Evolutionary conservation across 2,797 vertebrate genomes (phyloP).

Genomic region (Poecilia velifera): DNA sequence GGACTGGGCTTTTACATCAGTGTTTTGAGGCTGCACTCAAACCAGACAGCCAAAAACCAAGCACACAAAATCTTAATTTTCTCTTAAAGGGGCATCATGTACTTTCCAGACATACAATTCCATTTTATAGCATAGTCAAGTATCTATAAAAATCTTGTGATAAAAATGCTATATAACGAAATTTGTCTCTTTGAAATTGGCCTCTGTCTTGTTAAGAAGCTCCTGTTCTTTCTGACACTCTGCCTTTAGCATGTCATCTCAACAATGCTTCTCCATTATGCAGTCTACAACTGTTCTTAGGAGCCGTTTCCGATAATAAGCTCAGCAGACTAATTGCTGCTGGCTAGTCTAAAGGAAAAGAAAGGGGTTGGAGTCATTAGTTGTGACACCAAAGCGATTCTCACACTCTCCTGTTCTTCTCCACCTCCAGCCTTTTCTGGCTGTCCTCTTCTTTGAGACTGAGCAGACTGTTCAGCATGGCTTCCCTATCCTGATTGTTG

Average conservation of each 20-base stretch:
- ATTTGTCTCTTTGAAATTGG: background rate
- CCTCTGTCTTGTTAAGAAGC: background rate
- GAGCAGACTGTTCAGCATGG: background rate
- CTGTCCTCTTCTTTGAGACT: background rate
- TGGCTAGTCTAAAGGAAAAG: background rate
- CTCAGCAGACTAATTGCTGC: background rate
- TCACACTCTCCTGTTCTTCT: background rate
- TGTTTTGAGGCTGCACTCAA: background rate
- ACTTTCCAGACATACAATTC: too few relatives aligned
- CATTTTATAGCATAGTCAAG: too few relatives aligned
- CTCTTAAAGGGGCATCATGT: background rate
- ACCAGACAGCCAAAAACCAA: background rate
- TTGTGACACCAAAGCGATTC: background rate
- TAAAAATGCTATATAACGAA: background rate
- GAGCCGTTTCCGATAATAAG: too few relatives aligned
- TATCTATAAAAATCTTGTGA: too few relatives aligned
- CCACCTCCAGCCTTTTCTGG: background rate
- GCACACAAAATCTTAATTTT: background rate
- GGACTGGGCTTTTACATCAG: background rate
- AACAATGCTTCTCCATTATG: too few relatives aligned
- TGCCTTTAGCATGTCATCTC: too few relatives aligned
- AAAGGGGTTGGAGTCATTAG: too few relatives aligned
- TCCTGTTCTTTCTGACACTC: background rate
- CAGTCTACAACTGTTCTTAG: too few relatives aligned
- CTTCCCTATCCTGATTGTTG: background rate